These are phyloP conservation scores for Pseudomyrmex flavicornis DNA, from an alignment of 1,140 invertebrate species.

Conservation along the genomic window DNA sequence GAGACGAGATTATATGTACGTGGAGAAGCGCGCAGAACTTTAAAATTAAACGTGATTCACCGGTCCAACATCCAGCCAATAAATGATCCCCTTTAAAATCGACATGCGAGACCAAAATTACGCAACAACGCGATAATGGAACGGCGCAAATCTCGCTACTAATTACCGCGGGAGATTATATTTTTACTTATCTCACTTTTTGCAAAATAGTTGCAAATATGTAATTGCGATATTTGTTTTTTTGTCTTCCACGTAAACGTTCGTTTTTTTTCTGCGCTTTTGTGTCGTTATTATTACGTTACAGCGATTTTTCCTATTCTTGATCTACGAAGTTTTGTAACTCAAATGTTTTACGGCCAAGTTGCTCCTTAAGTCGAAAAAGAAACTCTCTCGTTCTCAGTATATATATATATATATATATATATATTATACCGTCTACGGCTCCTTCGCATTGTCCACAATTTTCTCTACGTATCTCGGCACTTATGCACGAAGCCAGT, in stretches of 20 bases:
- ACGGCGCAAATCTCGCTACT: not conserved
- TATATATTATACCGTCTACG: not conserved
- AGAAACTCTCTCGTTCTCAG: no score
- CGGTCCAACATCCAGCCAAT: constrained; percentile 54
- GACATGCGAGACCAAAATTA: constrained; percentile 14
- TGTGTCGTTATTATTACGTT: no score
- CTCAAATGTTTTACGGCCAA: no score
- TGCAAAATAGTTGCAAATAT: no score
- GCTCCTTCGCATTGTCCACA: constrained; percentile 18
- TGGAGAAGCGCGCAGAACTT: constrained; percentile 49
- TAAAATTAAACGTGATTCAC: constrained; percentile 76
- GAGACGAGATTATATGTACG: constrained; percentile 37
- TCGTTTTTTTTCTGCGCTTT: no score
- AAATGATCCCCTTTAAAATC: constrained; percentile 63
- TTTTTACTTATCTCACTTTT: no score
- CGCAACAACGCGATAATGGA: constrained; percentile 19
- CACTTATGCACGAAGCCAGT: constrained; percentile 26
- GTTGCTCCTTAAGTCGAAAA: no score
- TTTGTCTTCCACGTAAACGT: no score
- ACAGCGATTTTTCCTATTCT: no score
- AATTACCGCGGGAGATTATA: not conserved
- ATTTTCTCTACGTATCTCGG: constrained; percentile 4
- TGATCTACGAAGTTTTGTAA: no score
- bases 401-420: no score
- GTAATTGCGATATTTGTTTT: no score